phyloP scores from a whole-genome alignment of 1,140 invertebrate genomes.

The Tetramorium alpestre region DNA sequence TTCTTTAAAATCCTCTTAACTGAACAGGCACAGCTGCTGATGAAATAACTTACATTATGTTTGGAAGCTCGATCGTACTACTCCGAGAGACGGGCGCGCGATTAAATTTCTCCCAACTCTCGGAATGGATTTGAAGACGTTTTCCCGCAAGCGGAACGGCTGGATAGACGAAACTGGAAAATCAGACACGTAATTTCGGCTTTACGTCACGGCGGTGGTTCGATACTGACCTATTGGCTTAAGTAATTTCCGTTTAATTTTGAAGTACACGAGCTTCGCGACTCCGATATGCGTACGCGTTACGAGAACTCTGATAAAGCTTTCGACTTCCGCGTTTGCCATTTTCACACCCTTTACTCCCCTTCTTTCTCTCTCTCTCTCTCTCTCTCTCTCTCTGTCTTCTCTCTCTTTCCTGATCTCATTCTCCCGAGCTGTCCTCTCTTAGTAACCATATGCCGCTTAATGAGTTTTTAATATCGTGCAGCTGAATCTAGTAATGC shows the following conservation, averaged over 20 bases:
- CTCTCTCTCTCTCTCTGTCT: not conserved
- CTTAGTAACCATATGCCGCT: not conserved
- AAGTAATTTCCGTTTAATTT: constrained; percentile 77
- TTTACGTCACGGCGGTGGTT: constrained; percentile 11
- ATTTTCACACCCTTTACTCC: constrained; percentile 4
- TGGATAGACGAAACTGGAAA: constrained; percentile 41
- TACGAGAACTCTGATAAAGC: constrained; percentile 44
- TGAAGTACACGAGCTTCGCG: constrained; percentile 28
- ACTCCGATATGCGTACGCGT: not conserved
- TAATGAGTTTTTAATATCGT: constrained; percentile 64
- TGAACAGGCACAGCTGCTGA: not conserved
- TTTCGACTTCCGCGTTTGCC: constrained; percentile 18
- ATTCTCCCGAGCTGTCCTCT: not conserved
- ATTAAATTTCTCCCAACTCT: constrained; percentile 45
- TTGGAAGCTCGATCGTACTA: not conserved
- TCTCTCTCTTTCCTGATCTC: not conserved
- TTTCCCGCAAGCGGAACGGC: not conserved
- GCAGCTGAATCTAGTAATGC: constrained; percentile 54
- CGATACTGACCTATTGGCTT: constrained; percentile 72
- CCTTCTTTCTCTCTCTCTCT: not conserved
- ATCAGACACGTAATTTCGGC: constrained; percentile 38
- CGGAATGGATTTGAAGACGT: constrained; percentile 3
- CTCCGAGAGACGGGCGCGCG: not conserved
- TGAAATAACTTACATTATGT: constrained; percentile 28
- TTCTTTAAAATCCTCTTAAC: constrained; percentile 13